Conservation (phyloP, 2,797 vertebrate species). For the Natrix natrix region DNA sequence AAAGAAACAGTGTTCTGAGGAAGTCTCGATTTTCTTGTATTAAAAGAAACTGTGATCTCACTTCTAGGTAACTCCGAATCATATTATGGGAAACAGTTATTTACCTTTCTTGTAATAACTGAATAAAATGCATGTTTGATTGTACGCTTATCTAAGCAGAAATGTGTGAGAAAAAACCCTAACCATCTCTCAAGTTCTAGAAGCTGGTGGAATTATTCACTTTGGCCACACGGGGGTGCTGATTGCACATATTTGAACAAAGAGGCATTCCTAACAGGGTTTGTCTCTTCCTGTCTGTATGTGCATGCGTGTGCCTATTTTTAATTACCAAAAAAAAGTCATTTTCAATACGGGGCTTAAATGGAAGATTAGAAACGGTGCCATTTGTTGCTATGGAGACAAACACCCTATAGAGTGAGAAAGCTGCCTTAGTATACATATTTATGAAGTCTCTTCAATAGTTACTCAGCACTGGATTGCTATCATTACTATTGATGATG, state of each 20-base stretch:
- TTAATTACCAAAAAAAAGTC: constrained; percentile 19
- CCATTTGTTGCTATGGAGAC: constrained; percentile 60
- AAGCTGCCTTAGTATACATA: constrained; percentile 43
- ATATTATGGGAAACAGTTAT: background rate
- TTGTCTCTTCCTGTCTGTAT: background rate
- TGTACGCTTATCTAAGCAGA: background rate
- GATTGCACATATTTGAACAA: background rate
- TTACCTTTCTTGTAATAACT: background rate
- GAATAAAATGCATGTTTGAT: background rate
- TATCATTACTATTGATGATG: background rate
- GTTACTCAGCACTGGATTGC: background rate
- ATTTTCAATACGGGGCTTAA: constrained; percentile 27
- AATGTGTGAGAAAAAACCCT: background rate
- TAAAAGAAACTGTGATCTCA: background rate
- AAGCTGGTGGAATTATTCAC: background rate
- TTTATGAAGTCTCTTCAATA: constrained; percentile 18
- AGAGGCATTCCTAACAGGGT: background rate
- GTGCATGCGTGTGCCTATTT: background rate
- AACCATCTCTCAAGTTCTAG: background rate
- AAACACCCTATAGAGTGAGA: constrained; percentile 38
- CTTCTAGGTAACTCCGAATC: background rate
- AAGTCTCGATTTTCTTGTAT: background rate
- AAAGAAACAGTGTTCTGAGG: background rate
- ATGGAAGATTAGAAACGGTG: constrained; percentile 46
- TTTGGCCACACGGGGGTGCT: constrained; percentile 35